Base-by-base conservation (phyloP, 2,797 vertebrate species). In the Hippoglossus hippoglossus region DNA sequence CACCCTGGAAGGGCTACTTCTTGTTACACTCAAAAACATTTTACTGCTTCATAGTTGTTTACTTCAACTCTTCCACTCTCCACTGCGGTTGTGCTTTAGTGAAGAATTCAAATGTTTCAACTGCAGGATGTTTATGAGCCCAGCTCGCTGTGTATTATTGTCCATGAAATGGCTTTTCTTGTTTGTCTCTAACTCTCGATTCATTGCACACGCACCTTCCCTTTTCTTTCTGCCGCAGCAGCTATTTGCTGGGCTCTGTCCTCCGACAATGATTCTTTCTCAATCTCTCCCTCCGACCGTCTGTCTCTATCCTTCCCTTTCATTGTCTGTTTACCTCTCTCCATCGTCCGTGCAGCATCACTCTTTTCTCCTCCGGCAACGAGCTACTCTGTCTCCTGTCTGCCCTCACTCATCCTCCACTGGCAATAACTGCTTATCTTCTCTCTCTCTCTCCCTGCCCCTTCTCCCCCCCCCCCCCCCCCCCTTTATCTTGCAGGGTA, bases 401-500 rank as follows among this genome's bases (percentile, higher is more conserved):
- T 62, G 51, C 70, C 75, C 71, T 84, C 70, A 54, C 77, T 86
- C 84, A 78, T 84, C 73, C 74, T 80, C 54, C 11, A 78, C 81
- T 75, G 79, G 75, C 84, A 91, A 81, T 89, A 91, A 88, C 89
- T 58, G 75, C 82, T 87, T 87, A 80, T 92, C 82, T 84, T 75
- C 61, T 75, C 64, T 63, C 24, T n/a, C 41, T 19, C 18, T 7
- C 44, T n/a, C n/a, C 22, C 47, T 11, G 25, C 19, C 15, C 51
- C 24, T 11, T 15, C 31, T 19, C 44, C 39, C 10, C 31, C 66
- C 11, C 18, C 39, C 44, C 39, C 10, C 31, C 66, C 11, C 18
- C 39, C 12, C 31, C 66, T 54, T 10, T 93, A 74, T 88, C 89
- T 81, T 89, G 74, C 94, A 99, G 97, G 97, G 97, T 84, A 98